Evolutionary conservation across 2,797 vertebrate genomes (phyloP).

Genomic region (Danio choprae): DNA sequence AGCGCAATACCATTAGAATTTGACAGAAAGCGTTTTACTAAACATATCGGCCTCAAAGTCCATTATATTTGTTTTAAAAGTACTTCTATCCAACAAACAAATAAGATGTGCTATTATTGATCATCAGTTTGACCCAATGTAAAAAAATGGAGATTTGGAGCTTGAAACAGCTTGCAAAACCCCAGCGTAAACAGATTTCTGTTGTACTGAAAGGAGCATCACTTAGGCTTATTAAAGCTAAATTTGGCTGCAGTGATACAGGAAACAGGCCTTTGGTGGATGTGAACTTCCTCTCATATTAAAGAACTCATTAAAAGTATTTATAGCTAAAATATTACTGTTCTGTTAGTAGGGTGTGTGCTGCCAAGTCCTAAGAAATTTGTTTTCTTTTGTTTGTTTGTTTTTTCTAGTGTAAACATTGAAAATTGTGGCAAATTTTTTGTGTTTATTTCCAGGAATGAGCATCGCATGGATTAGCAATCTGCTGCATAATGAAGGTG

Average conservation of each 20-base stretch:
- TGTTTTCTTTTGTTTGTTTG: neutral
- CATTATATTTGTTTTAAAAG: no score
- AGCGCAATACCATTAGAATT: no score
- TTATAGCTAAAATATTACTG: neutral
- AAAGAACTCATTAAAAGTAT: neutral
- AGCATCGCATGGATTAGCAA: neutral
- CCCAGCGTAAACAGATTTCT: no score
- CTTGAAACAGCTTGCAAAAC: neutral
- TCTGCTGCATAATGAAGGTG: neutral
- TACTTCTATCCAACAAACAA: no score
- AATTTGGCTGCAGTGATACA: slow-evolving; percentile 6
- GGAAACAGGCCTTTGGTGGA: slow-evolving; percentile 9
- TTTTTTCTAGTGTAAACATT: neutral
- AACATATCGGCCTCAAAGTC: no score
- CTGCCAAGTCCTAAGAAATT: neutral
- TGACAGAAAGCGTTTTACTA: no score
- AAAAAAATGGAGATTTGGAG: neutral
- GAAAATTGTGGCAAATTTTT: neutral
- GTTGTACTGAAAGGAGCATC: neutral
- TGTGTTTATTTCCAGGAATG: neutral
- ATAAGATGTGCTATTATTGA: neutral
- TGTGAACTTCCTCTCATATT: slow-evolving; percentile 9
- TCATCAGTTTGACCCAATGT: neutral
- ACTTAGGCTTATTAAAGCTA: neutral
- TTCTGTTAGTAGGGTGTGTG: neutral